Base-by-base conservation (phyloP, 2,797 vertebrate genomes). In the Chelmon rostratus region DNA sequence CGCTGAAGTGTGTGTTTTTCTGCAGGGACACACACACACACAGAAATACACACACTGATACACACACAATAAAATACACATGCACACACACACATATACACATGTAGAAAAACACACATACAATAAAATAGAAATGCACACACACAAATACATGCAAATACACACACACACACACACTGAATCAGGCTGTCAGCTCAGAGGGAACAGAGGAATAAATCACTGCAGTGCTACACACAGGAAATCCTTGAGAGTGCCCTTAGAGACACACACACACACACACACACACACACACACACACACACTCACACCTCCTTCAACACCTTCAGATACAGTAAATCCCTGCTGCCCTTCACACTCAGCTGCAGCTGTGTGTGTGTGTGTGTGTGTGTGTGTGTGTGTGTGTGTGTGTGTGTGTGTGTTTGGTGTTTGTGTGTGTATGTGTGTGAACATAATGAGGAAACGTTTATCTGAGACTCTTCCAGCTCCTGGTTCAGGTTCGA, bases 201-300 rank as follows among this genome's bases (percentile, higher is more conserved):
- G 61, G 59, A 81, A 42, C 66, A 75, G 61, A 68, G 64, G 54
- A 79, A 88, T 86, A 86, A 84, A 84, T 88, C 87, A 84, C 74
- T 38, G 72, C 73, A 49, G 69, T 53, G 71, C 84, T 84, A 68
- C 76, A 58, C 69, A 74, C 79, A 86, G 84, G 76, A 84, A 86
- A 85, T 83, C 83, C 83, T 86, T 83, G 69, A 82, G 56, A 35
- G 57, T 84, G 78, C 42, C 67, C 73, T 77, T 65, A 70, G 58
- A 42, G 8, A 76, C 59, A 79, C 54, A 47, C 16, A 47, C 25
- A 42, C 23, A 42, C 58, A 52, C 64, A 59, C 63, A 52, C 58
- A 50, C 44, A 38, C 10, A 52, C 33, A 50, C 42, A 58, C 49
- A 23, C 49, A 53, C 59, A 73, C 56, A 42, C 47, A 23, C 46